phyloP scores from a whole-genome alignment of 2,888 invertebrate genomes.

The Eilema caniola region DNA sequence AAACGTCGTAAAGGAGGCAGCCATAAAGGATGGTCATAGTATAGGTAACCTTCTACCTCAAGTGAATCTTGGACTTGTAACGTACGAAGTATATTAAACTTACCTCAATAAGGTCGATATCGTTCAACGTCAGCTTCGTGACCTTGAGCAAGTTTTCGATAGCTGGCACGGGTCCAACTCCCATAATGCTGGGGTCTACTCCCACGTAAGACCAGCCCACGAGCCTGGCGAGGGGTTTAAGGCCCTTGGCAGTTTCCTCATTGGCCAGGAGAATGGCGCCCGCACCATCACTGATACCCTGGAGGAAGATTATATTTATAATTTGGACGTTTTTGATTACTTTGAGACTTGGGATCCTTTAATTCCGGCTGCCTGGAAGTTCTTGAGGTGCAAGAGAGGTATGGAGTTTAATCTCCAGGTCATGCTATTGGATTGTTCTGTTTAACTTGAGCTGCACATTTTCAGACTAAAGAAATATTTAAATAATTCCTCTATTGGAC shows the following conservation, averaged over 20 bases:
- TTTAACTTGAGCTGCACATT: too few relatives aligned
- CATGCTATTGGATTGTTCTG: not conserved
- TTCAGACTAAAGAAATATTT: too few relatives aligned
- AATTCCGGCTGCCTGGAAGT: not conserved
- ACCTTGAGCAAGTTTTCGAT: constrained; percentile 94
- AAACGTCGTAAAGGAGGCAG: not conserved
- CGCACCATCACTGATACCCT: constrained; percentile 99
- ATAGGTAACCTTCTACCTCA: not conserved
- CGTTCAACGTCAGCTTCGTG: constrained; percentile 92
- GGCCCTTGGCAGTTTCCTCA: constrained; percentile 94
- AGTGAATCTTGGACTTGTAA: not conserved
- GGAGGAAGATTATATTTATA: constrained; percentile 18
- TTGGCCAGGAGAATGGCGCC: constrained; percentile 96
- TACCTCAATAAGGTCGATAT: constrained; percentile 97
- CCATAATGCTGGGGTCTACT: constrained; percentile 99
- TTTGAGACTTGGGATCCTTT: not conserved
- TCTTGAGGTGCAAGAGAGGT: too few relatives aligned
- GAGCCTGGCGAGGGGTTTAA: constrained; percentile 96
- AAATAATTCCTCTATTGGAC: too few relatives aligned
- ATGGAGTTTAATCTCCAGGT: not conserved
- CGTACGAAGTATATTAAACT: constrained; percentile 22
- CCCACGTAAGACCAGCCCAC: constrained; percentile 97
- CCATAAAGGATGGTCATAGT: not conserved
- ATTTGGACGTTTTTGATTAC: not conserved
- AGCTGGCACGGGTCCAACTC: constrained; percentile 98